Conservation (phyloP, 2,113 vertebrate species). For the Nothoprocta pentlandii region DNA sequence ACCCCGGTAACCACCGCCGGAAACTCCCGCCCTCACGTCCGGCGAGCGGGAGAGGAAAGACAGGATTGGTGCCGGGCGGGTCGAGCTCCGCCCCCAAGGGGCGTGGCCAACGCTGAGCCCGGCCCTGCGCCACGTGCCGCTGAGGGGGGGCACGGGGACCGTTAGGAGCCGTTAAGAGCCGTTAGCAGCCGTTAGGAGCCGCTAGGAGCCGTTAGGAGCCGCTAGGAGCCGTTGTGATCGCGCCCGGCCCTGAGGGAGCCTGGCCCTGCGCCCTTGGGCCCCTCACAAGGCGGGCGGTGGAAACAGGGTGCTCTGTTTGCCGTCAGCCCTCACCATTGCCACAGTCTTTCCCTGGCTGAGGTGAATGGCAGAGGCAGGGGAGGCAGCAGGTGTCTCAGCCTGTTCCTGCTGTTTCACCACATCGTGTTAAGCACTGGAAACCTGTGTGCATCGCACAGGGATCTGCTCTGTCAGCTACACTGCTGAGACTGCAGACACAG, state of each 20-base stretch:
- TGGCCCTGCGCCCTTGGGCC: too few species aligned
- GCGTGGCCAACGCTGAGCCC: accelerated
- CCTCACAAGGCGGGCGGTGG: too few species aligned
- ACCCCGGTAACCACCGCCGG: neutral
- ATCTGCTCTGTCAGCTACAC: accelerated
- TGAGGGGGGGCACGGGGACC: too few species aligned
- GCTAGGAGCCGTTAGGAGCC: too few species aligned
- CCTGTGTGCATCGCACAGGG: too few species aligned
- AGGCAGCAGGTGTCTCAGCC: accelerated
- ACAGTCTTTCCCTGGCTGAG: accelerated
- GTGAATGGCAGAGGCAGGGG: accelerated
- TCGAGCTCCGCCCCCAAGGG: neutral
- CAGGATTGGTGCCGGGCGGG: accelerated
- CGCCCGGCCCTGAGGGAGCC: too few species aligned
- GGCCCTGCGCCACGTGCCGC: neutral
- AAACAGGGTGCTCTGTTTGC: too few species aligned
- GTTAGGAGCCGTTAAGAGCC: accelerated
- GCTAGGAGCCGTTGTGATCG: too few species aligned
- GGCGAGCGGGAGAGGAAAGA: neutral
- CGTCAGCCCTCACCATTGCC: neutral
- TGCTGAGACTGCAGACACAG: accelerated
- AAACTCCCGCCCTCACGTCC: neutral
- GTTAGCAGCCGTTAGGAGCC: too few species aligned
- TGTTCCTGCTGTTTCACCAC: accelerated
- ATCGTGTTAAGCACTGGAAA: neutral